These are phyloP conservation scores for Halictus quadricinctus DNA, from an alignment of 2,888 invertebrate species.

Conservation along the genomic window DNA sequence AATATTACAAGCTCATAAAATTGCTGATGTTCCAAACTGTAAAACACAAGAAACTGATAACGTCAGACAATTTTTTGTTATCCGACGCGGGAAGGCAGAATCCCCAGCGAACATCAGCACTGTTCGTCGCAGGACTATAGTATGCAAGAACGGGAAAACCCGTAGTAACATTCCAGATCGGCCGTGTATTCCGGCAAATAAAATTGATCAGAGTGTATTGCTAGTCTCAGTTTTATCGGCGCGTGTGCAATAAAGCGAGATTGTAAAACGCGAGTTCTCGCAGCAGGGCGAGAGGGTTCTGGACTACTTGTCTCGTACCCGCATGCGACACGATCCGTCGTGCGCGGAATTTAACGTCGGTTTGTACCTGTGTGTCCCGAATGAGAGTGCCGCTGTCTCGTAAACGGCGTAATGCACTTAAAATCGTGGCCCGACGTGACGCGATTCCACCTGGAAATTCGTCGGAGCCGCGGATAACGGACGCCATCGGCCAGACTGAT, in stretches of 20 bases:
- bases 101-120: no score
- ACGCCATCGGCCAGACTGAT: conserved; percentile 15
- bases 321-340: conserved; percentile 67
- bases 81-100: no score
- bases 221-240: conserved; percentile 42
- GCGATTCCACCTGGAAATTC: conserved; percentile 56
- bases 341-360: conserved; percentile 68
- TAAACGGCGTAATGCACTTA: conserved; percentile 64
- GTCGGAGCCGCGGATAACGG: conserved; percentile 37
- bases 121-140: background rate
- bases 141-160: background rate
- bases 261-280: conserved; percentile 40
- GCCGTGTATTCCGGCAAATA: conserved; percentile 21
- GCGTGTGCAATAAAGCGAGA: conserved; percentile 48
- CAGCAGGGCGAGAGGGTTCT: conserved; percentile 9
- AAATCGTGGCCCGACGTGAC: conserved; percentile 48
- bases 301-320: conserved; percentile 59
- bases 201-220: conserved; percentile 45
- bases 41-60: no score
- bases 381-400: conserved; percentile 45
- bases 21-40: no score
- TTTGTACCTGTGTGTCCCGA: conserved; percentile 52
- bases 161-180: conserved; percentile 2
- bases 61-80: background rate
- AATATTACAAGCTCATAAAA: no score